These are phyloP conservation scores for Mechanitis mazaeus DNA, from an alignment of 2,888 invertebrate genomes.

Conservation along the genomic window DNA sequence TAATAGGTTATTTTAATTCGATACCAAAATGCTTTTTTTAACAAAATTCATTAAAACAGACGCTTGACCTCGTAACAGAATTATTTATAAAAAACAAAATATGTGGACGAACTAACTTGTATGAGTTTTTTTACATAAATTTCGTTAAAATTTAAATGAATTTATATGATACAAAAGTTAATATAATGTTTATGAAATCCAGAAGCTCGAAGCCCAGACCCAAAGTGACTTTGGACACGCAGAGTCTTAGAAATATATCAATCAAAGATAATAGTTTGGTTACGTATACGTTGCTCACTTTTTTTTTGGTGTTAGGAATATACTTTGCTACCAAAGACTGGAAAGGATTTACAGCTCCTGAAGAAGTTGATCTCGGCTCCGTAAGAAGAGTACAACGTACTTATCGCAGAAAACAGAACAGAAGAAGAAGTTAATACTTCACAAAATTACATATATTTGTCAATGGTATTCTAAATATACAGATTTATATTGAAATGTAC, in stretches of 20 bases:
- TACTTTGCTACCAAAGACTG: conserved; percentile 48
- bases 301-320: conserved; percentile 40
- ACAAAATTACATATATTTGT: background rate
- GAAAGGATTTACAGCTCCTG: conserved; percentile 51
- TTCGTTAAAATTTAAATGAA: background rate
- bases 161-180: background rate
- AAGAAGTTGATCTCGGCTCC: conserved; percentile 56
- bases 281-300: conserved; percentile 40
- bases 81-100: too few relatives aligned
- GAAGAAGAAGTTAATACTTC: conserved; percentile 14
- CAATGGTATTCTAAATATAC: too few relatives aligned
- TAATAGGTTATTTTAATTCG: conserved; percentile 68
- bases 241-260: conserved; percentile 15
- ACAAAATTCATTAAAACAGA: conserved; percentile 48
- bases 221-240: conserved; percentile 21
- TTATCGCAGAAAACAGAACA: conserved; percentile 28
- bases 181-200: conserved; percentile 23
- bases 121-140: too few relatives aligned
- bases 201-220: conserved; percentile 24
- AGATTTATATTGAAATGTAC: background rate
- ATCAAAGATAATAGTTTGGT: conserved; percentile 30
- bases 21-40: conserved; percentile 29
- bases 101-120: too few relatives aligned
- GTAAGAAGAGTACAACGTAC: conserved; percentile 37
- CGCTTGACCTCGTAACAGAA: conserved; percentile 19